phyloP scores from a whole-genome alignment of 2,888 invertebrate species.

The Drosophila fungiperda region DNA sequence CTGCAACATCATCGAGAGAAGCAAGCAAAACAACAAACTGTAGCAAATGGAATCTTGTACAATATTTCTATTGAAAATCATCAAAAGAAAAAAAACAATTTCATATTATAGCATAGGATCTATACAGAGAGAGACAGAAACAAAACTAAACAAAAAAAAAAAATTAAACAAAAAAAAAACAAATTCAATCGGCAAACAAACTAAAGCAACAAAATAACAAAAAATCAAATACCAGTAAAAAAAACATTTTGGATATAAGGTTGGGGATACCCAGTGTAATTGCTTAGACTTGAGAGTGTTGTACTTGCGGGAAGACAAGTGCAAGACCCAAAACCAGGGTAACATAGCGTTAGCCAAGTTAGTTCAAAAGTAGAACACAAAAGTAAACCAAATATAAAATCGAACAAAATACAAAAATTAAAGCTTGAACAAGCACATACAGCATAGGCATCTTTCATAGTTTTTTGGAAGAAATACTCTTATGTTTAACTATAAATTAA shows the following conservation, averaged over 20 bases:
- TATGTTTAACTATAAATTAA: conserved; percentile 45
- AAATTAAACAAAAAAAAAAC: conserved; percentile 22
- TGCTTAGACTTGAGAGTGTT: conserved; percentile 78
- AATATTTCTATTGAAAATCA: conserved; percentile 76
- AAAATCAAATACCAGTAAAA: conserved; percentile 6
- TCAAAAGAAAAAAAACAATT: conserved; percentile 25
- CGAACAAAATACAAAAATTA: conserved; percentile 7
- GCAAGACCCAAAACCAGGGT: conserved; percentile 65
- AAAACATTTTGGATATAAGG: conserved; percentile 64
- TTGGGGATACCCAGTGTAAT: conserved; percentile 84
- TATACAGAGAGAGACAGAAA: conserved; percentile 73
- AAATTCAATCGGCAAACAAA: conserved; percentile 15
- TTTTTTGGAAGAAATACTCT: conserved; percentile 23
- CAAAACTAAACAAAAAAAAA: conserved; percentile 7
- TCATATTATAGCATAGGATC: conserved; percentile 56
- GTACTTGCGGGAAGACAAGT: conserved; percentile 73
- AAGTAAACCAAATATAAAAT: conserved; percentile 26
- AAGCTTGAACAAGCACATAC: conserved; percentile 13
- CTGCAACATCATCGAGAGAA: conserved; percentile 76
- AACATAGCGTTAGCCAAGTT: conserved; percentile 29
- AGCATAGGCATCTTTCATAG: conserved; percentile 19
- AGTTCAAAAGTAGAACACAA: conserved; percentile 23
- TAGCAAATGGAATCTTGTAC: conserved; percentile 83
- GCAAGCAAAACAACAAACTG: conserved; percentile 56
- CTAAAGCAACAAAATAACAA: conserved; percentile 10